A percentile compares a stretch with the other conserved stretches of the same genome.
phyloP scores from a whole-genome alignment of 2,888 invertebrate genomes.

The Drosophila merina region DNA sequence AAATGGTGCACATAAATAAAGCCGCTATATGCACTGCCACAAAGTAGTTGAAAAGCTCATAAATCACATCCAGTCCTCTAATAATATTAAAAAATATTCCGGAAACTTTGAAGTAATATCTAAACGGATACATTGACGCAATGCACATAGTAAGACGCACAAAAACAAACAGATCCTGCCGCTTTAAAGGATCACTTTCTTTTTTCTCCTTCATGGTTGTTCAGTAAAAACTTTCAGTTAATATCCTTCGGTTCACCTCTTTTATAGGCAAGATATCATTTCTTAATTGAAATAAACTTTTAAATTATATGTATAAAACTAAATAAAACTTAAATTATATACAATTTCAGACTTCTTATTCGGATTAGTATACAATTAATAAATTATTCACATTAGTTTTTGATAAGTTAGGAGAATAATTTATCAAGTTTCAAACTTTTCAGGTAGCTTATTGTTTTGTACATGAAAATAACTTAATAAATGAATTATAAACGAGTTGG shows the following conservation, averaged over 20 bases:
- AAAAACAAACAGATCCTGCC: conserved; percentile 70
- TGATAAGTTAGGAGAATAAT: conserved; percentile 1
- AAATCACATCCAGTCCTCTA: conserved; percentile 21
- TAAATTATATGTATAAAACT: conserved; percentile 9
- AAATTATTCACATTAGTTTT: conserved; percentile 17
- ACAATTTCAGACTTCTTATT: not conserved
- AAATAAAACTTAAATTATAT: conserved; percentile 31
- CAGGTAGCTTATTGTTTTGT: not conserved
- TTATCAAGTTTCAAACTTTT: conserved; percentile 8
- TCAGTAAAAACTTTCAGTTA: too few species aligned
- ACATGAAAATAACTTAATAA: not conserved
- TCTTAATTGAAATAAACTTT: not conserved
- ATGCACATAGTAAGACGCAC: conserved; percentile 61
- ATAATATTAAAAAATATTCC: conserved; percentile 1
- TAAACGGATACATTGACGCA: conserved; percentile 66
- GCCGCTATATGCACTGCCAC: conserved; percentile 64
- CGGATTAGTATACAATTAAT: conserved; percentile 41
- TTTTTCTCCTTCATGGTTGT: not conserved
- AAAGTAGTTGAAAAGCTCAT: conserved; percentile 69
- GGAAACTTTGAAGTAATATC: conserved; percentile 17
- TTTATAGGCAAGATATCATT: not conserved
- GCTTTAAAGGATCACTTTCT: conserved; percentile 23
- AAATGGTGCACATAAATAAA: conserved; percentile 72
- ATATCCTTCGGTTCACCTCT: not conserved
- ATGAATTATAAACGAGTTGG: conserved; percentile 1